These are phyloP conservation scores for Hippoglossus stenolepis DNA, from an alignment of 2,113 vertebrate species.

Conservation along the genomic window DNA sequence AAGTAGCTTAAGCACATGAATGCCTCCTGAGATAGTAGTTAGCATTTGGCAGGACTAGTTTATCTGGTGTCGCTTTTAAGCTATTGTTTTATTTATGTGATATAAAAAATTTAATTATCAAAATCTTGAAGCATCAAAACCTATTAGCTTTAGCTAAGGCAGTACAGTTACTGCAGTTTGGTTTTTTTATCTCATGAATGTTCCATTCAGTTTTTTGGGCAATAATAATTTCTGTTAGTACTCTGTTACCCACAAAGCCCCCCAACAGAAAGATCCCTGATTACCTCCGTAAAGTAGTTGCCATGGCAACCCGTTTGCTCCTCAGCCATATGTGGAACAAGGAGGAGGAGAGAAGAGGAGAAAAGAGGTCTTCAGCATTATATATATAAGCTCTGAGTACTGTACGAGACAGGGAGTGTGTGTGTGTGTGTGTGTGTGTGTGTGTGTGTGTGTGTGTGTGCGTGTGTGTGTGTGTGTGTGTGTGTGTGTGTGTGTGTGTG, in stretches of 20 bases:
- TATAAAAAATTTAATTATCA: too few relatives aligned
- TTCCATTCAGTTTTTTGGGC: background rate
- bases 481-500: conserved; percentile 8
- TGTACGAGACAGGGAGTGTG: background rate
- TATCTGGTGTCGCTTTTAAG: too few relatives aligned
- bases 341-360: conserved; percentile 35
- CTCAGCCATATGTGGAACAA: conserved; percentile 60
- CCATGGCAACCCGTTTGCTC: conserved; percentile 62
- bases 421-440: conserved; percentile 15
- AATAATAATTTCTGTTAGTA: background rate
- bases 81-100: too few relatives aligned
- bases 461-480: conserved; percentile 8
- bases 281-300: conserved; percentile 48
- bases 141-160: background rate
- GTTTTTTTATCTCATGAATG: background rate
- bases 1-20: too few relatives aligned
- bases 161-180: background rate
- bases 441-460: conserved; percentile 8
- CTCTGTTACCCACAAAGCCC: conserved; percentile 33
- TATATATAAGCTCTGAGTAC: conserved; percentile 21
- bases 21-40: too few relatives aligned
- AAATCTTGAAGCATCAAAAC: too few relatives aligned
- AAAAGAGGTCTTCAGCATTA: conserved; percentile 30
- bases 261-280: conserved; percentile 3
- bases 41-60: too few relatives aligned